phyloP scores from a whole-genome alignment of 2,113 vertebrate genomes.

The Plotosus lineatus region DNA sequence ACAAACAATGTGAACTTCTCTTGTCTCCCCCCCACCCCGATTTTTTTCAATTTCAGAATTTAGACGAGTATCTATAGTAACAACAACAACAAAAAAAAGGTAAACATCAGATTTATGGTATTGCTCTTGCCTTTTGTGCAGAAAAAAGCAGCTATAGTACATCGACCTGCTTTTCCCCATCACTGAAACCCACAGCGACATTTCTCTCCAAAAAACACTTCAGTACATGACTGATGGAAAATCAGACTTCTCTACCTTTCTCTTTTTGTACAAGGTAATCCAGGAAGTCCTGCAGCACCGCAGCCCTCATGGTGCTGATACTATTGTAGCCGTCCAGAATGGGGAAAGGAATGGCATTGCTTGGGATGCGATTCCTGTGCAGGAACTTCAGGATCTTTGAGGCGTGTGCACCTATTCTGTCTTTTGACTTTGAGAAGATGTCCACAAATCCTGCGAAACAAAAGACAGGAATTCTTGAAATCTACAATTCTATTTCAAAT shows the following conservation, averaged over 20 bases:
- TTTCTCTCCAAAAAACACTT: neutral
- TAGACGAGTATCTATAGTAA: neutral
- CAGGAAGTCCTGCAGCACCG: slow-evolving; percentile 86
- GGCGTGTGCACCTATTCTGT: slow-evolving; percentile 82
- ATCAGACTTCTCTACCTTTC: slow-evolving; percentile 75
- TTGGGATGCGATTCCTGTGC: slow-evolving; percentile 91
- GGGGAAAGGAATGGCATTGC: slow-evolving; percentile 86
- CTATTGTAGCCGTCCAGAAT: slow-evolving; percentile 92
- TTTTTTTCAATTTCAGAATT: neutral
- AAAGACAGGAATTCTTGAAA: neutral
- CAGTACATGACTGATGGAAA: neutral
- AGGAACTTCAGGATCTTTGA: slow-evolving; percentile 90
- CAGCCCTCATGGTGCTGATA: slow-evolving; percentile 90
- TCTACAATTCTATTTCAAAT: neutral
- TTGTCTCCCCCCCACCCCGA: too few species aligned
- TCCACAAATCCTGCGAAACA: slow-evolving; percentile 87
- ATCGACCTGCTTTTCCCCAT: neutral
- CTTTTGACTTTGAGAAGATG: slow-evolving; percentile 94
- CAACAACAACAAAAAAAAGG: too few species aligned
- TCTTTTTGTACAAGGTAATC: slow-evolving; percentile 89
- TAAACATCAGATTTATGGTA: neutral
- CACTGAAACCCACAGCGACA: neutral
- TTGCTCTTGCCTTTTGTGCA: neutral
- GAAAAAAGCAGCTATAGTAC: neutral
- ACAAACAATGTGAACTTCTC: neutral